Base-by-base conservation (phyloP, 2,797 vertebrate species). In the Champsocephalus gunnari region DNA sequence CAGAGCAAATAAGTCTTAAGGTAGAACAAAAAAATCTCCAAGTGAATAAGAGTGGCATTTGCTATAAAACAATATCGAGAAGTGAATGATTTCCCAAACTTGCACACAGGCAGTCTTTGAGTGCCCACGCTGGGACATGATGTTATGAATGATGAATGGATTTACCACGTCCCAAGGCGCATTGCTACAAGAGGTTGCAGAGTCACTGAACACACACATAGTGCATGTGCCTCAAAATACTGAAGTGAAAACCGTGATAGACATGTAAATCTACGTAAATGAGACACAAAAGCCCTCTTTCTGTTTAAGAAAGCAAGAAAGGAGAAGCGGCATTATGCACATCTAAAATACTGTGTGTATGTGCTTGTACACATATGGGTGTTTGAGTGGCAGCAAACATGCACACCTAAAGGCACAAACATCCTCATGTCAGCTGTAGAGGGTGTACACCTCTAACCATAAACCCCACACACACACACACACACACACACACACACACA, bases 391-490 rank as follows among this genome's bases (percentile, higher is more conserved):
- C 43, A 83, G 21, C 12, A 63, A 61, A 65, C 17, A 24, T 44
- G 12, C 28, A 34, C 54, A 13, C 34, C 71, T 51, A 58, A 48
- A 78, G 56, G 69, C 50, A 64, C 21, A 43, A 63, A 32, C 56
- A 0, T 77, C 28, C 62, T 28, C 28, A 48, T 75, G 64, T 88
- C 82, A 88, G 84, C 87, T 90, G 81, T 77, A 49, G 49, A 80
- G 83, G 84, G 83, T 87, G 86, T 90, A 82, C 65, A 59, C 80
- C 70, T 81, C 48, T 71, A 85, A 90, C 87, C 85, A 83, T 77
- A 87, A 92, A 87, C 89, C 93, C 86, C 91, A 92, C 59, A 66
- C 34, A 60, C 54, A 80, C 75, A 70, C 28, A 71, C 50, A 77
- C 60, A 45, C 62, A 71, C 69, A 62, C 60, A 62, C 60, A 80